These are phyloP conservation scores for Oxyura jamaicensis DNA, from an alignment of 2,113 vertebrate genomes.

Conservation along the genomic window DNA sequence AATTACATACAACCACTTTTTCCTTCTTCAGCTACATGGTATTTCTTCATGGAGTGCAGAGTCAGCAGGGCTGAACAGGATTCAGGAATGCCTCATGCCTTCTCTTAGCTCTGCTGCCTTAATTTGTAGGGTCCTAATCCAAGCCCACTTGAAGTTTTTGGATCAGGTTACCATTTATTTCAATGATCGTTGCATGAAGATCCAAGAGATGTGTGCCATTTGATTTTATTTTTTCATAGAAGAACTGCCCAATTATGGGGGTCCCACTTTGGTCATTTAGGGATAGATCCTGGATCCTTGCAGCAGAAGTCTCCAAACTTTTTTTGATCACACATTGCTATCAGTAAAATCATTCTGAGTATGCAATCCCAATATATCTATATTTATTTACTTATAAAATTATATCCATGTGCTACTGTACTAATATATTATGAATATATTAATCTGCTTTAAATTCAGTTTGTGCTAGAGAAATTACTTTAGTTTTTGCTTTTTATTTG, in stretches of 20 bases:
- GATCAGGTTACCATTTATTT: background rate
- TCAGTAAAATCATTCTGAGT: background rate
- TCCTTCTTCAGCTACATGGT: background rate
- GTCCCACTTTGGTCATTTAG: background rate
- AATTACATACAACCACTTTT: background rate
- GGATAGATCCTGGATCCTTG: background rate
- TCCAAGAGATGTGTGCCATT: background rate
- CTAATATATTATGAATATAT: background rate
- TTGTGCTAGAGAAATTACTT: background rate
- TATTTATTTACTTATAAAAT: background rate
- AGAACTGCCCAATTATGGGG: background rate
- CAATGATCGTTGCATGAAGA: background rate
- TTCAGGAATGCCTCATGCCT: background rate
- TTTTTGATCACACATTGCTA: background rate
- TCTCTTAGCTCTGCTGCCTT: background rate
- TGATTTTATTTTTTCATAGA: background rate
- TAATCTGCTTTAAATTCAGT: constrained; percentile 3
- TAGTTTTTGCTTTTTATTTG: background rate
- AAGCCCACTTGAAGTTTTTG: background rate
- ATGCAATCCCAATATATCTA: background rate
- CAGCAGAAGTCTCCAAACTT: background rate
- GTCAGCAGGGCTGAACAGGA: background rate
- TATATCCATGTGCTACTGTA: background rate
- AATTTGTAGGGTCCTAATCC: background rate
- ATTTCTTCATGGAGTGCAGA: background rate